These are phyloP conservation scores for Chironomus tepperi DNA, from an alignment of 1,140 invertebrate genomes.

Conservation along the genomic window DNA sequence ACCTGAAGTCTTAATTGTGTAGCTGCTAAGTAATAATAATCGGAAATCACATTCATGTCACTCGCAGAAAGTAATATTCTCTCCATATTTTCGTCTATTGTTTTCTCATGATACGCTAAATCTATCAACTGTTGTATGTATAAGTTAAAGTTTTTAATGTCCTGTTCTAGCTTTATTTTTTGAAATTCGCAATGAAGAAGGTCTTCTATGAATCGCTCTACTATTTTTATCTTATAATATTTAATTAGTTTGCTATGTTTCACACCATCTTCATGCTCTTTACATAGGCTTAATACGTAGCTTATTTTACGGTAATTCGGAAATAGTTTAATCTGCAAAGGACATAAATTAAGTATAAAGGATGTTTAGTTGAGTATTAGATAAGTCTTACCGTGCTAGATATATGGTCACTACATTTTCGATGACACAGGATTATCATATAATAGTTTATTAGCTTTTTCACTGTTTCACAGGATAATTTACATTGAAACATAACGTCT, in stretches of 20 bases:
- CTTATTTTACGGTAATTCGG: neutral
- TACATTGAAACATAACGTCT: neutral
- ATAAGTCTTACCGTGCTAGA: neutral
- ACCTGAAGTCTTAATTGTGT: neutral
- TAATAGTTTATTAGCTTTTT: neutral
- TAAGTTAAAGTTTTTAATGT: neutral
- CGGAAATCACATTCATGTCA: neutral
- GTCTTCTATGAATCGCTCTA: neutral
- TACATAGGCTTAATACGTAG: neutral
- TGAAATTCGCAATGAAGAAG: neutral
- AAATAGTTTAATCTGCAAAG: neutral
- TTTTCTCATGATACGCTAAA: neutral
- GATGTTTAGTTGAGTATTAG: neutral
- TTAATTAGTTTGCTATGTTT: too few relatives aligned
- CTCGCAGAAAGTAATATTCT: neutral
- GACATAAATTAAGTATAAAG: too few relatives aligned
- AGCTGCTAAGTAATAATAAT: constrained; percentile 11
- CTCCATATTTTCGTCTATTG: neutral
- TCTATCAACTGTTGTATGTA: neutral
- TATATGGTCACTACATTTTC: neutral
- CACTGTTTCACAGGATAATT: neutral
- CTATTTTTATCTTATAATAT: neutral
- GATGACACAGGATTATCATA: neutral
- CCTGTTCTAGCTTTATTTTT: neutral
- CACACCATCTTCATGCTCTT: neutral